Evolutionary conservation across 2,113 vertebrate species (phyloP).

Genomic region (Dicrurus megarhynchus): DNA sequence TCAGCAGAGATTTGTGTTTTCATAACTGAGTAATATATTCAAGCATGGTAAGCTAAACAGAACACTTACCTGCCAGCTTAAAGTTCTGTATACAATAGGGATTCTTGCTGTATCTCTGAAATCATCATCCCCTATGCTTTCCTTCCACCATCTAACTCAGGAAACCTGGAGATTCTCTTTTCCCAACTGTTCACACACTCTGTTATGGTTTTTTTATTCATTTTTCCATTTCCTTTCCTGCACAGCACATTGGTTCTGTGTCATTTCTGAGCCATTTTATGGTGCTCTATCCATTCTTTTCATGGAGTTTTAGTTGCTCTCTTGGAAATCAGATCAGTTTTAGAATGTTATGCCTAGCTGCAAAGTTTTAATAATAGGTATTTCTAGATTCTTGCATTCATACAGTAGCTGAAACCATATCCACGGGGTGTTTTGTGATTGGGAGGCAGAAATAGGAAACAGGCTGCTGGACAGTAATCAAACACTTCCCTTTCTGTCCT

Average conservation of each 20-base stretch:
- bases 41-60: not conserved
- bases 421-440: not conserved
- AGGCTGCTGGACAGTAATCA: not conserved
- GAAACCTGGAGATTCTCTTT: not conserved
- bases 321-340: not conserved
- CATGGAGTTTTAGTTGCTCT: not conserved
- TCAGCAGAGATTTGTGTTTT: not conserved
- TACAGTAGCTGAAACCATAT: not conserved
- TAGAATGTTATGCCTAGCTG: not conserved
- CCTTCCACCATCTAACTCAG: not conserved
- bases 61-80: not conserved
- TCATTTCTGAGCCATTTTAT: not conserved
- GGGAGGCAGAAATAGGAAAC: not conserved
- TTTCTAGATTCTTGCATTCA: not conserved
- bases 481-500: not conserved
- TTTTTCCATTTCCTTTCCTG: not conserved
- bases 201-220: fast-evolving
- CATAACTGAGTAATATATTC: not conserved
- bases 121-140: not conserved
- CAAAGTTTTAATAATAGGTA: not conserved
- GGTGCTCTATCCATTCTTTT: not conserved
- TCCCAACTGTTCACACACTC: not conserved
- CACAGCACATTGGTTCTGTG: fast-evolving
- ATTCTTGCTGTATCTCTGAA: not conserved
- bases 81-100: fast-evolving